Base-by-base conservation (phyloP, 1,140 invertebrate genomes). In the Acromyrmex charruanus region DNA sequence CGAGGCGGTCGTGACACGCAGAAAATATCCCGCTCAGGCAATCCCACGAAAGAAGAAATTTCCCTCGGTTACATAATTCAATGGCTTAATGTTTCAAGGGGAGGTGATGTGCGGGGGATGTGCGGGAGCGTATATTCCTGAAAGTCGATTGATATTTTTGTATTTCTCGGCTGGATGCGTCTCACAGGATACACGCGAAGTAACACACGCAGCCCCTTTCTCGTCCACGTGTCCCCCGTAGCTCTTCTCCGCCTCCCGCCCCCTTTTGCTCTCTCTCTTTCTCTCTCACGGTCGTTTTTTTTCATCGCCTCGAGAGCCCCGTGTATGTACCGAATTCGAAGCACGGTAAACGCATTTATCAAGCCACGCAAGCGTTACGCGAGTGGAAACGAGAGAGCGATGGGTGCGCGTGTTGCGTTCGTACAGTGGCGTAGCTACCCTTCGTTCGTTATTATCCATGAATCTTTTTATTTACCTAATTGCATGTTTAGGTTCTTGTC, bases 311-410 rank as follows among this genome's bases (percentile, higher is more conserved):
- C 85, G 84, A 77, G 39, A 68, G 53, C 61, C 35, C 58, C 80
- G 39, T 66, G 28, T 25, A 53, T 31, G 79, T 89, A 91, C 86
- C 85, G 90, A 81, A 91, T 91, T 91, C 90, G 85, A 74, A 85
- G 89, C 90, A 91, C 90, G 90, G 65, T 80, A 88, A 89, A 63
- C 89, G 82, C 89, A 89, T 91, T 91, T 91, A 91, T 91, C 90
- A 91, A 91, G 77, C 75, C 35, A 59, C 72, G 86, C 69, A 69
- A 85, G 77, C 86, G 82, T 89, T 87, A 55, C 49, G 68, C 77
- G 77, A 77, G 59, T 85, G 58, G 82, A 85, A 85, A 77, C 53
- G 51, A 75, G 61, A 74, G 66, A 71, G 49, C 59, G 28, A 61
- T 74, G 39, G 69, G 39, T 28, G 44, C 28, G 55, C 63, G 61